A percentile compares a stretch with the other conserved stretches of the same genome.
These are phyloP conservation scores for Drosophila neoperkinsi DNA, from an alignment of 2,888 invertebrate species.

Conservation along the genomic window DNA sequence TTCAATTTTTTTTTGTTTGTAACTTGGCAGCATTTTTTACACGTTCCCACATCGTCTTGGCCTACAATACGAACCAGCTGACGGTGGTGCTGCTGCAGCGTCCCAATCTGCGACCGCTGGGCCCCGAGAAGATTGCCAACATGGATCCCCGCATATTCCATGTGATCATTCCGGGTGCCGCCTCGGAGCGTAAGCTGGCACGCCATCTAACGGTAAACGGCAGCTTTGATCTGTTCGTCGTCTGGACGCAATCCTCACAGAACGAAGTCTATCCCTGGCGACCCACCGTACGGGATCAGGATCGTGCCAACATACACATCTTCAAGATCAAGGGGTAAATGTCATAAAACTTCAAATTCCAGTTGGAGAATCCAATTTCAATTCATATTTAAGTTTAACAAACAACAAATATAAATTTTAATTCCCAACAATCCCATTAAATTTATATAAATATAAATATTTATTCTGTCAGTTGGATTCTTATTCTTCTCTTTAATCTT, in stretches of 20 bases:
- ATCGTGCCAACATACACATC: slow-evolving; percentile 94
- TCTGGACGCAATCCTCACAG: slow-evolving; percentile 94
- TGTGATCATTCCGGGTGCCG: slow-evolving; percentile 85
- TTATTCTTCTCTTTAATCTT: background rate
- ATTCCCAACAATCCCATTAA: background rate
- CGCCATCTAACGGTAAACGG: slow-evolving; percentile 84
- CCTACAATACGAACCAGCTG: slow-evolving; percentile 89
- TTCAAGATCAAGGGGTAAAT: slow-evolving; percentile 90
- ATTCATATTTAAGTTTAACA: background rate
- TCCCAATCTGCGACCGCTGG: slow-evolving; percentile 86
- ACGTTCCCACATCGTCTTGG: slow-evolving; percentile 89
- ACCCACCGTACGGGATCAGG: slow-evolving; percentile 92
- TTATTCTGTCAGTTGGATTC: background rate
- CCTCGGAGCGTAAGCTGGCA: slow-evolving; percentile 81
- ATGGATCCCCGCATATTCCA: slow-evolving; percentile 89
- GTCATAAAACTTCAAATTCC: background rate
- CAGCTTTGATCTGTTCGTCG: slow-evolving; percentile 87
- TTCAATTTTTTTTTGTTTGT: slow-evolving; percentile 46
- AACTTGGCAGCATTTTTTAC: slow-evolving; percentile 88
- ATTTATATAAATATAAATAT: background rate
- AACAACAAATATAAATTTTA: background rate
- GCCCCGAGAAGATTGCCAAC: slow-evolving; percentile 88
- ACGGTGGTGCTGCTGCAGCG: slow-evolving; percentile 89
- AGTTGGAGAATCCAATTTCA: background rate
- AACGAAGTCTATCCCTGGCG: slow-evolving; percentile 98